Evolutionary conservation across 2,113 vertebrate genomes (phyloP), one percentile per base, ranked within the genome.

Genomic region (Neolamprologus tretocephalus): DNA sequence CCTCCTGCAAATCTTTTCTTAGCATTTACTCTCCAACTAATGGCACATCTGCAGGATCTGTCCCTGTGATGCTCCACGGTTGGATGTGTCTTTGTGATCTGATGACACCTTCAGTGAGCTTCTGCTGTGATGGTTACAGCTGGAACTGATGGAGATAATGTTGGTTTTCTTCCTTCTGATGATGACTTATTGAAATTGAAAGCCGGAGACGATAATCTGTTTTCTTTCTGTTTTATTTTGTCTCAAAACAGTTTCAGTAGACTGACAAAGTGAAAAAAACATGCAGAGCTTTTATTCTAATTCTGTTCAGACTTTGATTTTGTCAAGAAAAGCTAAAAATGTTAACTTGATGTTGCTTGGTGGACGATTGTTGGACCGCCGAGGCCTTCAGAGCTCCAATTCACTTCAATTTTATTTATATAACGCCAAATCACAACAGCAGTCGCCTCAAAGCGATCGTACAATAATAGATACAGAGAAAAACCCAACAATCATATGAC

Each of bases 401-500:
- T 57, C 4, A 57, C 7, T 57, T 28, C 13, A 57, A 5, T 0
- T 5, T 57, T 57, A 57, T 57, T 57, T 14, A 8, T 8, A 26
- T 1, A 57, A 7, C 23, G 0, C 21, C 54, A 57, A 26, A 55
- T 55, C 21, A 26, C 54, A 57, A 26, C 54, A 57, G 0, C 1
- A 26, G 54, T 0, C 1, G 0, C 54, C 54, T 55, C 11, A 3
- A 55, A 0, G 1, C 0, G 4, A 13, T 8, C 1, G 0, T 13
- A 55, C 3, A 3, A 8, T 23, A 4, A 55, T 8, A 8, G 0
- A 55, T 26, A 0, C 7, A 55, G 21, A 55, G 54, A 55, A 55
- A 23, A 23, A 0, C 21, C 21, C 21, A 55, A 26, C 21, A 55
- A 8, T 55, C 54, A 8, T 26, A 8, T 26, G 12, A 55, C 0